Percentiles rank a stretch among this genome's conserved stretches.
Evolutionary conservation across 2,888 invertebrate genomes (phyloP).

Genomic region (Heliconius aoede): DNA sequence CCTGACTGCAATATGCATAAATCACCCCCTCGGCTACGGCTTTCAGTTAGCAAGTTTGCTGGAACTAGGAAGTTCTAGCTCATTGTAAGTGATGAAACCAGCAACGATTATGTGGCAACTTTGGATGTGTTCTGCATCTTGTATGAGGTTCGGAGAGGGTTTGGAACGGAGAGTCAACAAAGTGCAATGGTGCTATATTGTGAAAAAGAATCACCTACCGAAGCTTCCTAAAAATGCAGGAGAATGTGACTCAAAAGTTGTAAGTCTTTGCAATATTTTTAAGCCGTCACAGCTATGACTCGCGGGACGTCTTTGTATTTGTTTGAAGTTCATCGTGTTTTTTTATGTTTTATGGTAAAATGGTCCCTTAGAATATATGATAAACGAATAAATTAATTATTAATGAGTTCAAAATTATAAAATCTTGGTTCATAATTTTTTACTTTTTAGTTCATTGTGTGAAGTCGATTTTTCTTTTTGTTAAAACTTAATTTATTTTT

Average conservation of each 20-base stretch:
- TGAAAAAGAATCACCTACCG: slow-evolving; percentile 3
- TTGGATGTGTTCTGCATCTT: slow-evolving; percentile 44
- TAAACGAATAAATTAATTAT: no score
- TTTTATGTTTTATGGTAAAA: no score
- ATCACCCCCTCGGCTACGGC: slow-evolving; percentile 36
- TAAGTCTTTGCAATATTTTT: neutral
- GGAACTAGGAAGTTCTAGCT: slow-evolving; percentile 43
- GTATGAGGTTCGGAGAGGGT: slow-evolving; percentile 36
- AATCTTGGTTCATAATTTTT: no score
- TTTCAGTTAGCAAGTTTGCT: slow-evolving; percentile 42
- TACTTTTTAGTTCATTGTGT: no score
- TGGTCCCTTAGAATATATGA: no score
- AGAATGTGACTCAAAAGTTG: slow-evolving; percentile 4
- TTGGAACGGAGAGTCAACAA: slow-evolving; percentile 41
- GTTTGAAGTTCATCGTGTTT: neutral
- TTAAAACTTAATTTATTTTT: no score
- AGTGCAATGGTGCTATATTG: slow-evolving; percentile 31
- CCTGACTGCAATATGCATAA: slow-evolving; percentile 40
- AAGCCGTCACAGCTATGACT: no score
- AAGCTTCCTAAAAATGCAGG: neutral
- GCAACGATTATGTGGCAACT: slow-evolving; percentile 45
- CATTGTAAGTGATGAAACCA: slow-evolving; percentile 48
- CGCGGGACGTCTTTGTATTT: neutral
- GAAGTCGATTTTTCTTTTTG: no score
- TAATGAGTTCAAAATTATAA: no score